Conservation (phyloP, 2,888 invertebrate species). For the Catocala fraxini region DNA sequence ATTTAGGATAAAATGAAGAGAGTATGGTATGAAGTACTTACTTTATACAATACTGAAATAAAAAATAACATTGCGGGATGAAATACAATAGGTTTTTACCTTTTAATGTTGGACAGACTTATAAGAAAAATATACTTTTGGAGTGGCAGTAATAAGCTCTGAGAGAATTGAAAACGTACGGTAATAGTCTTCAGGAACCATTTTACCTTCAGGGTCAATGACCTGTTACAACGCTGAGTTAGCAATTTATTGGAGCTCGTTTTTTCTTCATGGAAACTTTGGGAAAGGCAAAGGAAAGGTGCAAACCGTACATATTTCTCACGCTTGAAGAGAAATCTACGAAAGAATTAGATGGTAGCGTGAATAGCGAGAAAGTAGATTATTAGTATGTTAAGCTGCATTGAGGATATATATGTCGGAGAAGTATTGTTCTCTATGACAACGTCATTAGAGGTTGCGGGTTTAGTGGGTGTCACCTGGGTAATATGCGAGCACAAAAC, state of each 20-base stretch:
- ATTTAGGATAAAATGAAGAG: too few relatives aligned
- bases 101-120: neutral
- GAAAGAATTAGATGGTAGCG: neutral
- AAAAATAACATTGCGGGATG: neutral
- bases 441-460: too few relatives aligned
- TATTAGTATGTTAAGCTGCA: too few relatives aligned
- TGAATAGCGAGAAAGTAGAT: too few relatives aligned
- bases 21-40: neutral
- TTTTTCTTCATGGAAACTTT: slow-evolving; percentile 4
- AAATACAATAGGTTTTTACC: neutral
- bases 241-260: slow-evolving; percentile 9
- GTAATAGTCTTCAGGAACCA: slow-evolving; percentile 6
- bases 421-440: too few relatives aligned
- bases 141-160: slow-evolving; percentile 11
- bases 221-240: slow-evolving; percentile 7
- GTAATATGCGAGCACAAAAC: too few relatives aligned
- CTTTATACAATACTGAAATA: neutral
- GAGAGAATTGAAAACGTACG: slow-evolving; percentile 11
- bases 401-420: too few relatives aligned
- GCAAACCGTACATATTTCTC: neutral
- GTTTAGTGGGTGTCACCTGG: too few relatives aligned
- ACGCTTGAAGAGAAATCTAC: neutral
- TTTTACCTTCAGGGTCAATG: slow-evolving; percentile 7
- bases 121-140: neutral
- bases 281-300: neutral